Base-by-base conservation (phyloP, 1,140 invertebrate species). In the Zaprionus taronus region DNA sequence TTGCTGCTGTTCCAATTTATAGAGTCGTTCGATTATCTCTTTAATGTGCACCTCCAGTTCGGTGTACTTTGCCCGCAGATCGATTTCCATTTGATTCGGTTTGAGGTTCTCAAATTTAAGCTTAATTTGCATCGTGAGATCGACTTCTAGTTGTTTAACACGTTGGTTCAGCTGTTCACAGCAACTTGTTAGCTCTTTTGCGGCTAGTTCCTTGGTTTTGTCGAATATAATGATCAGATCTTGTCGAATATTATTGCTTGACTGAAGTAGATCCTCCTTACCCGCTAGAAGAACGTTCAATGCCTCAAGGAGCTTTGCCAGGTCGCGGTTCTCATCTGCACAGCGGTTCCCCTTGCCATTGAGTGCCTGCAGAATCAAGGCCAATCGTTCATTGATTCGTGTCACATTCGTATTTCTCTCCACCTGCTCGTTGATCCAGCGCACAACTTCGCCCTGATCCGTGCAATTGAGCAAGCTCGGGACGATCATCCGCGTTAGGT, bases 381-480 rank as follows among this genome's bases (percentile, higher is more conserved):
- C 14, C n/a, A 82, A 24, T 34, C 20, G 60, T 9, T n/a, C 44
- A 49, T 82, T 72, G 14, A 79, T 66, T 3, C 20, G 26, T 14
- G 65, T 64, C 6, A 82, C 15, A 14, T 79, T 66, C 0, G 61
- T 44, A 53, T 64, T 66, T 15, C 36, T n/a, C 12, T 31, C 24
- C 17, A 69, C 20, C 31, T 82, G 79, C 12, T 68, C 41, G 4
- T 68, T 72, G 14, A 86, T 57, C 83, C 83, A 85, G 6, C n/a
- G 28, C 2, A 86, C 58, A 15, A 49, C 49, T 1, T 55, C 34
- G 28, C 28, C 44, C 22, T 44, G 14, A 44, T 41, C 41, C 15
- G 22, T 4, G 47, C n/a, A 51, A 51, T 24, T 24, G 5, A 24
- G 11, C 47, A 4, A 22, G 9, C 11, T 22, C 20, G 2, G 0